Percentiles rank a stretch among this genome's conserved stretches.
phyloP scores from a whole-genome alignment of 2,888 invertebrate species.

The Lapara coniferarum region DNA sequence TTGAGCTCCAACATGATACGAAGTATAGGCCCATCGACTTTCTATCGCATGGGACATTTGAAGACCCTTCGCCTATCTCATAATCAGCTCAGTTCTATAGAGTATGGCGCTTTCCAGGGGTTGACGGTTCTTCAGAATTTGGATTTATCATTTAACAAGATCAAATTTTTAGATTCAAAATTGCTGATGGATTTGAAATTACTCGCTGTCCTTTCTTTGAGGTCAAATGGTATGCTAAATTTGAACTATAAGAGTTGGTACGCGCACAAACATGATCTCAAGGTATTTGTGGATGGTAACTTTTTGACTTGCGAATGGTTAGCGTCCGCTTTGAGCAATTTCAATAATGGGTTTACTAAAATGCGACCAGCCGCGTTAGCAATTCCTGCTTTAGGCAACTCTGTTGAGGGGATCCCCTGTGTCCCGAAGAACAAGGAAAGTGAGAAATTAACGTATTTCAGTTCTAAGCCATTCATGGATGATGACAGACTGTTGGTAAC shows the following conservation, averaged over 20 bases:
- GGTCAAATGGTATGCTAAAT: constrained; percentile 54
- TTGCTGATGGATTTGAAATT: constrained; percentile 63
- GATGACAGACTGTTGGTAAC: constrained; percentile 67
- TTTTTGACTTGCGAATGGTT: constrained; percentile 69
- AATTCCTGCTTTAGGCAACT: constrained; percentile 40
- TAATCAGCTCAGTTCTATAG: constrained; percentile 55
- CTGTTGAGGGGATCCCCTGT: constrained; percentile 71
- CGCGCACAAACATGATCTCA: constrained; percentile 55
- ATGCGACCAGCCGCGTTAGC: constrained; percentile 59
- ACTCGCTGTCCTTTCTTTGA: constrained; percentile 56
- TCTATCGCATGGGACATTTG: constrained; percentile 52
- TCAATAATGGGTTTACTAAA: constrained; percentile 64
- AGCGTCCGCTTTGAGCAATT: constrained; percentile 58
- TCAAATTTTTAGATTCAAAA: constrained; percentile 61
- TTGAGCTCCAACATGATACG: constrained; percentile 60
- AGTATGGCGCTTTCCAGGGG: constrained; percentile 67
- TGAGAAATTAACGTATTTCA: constrained; percentile 33
- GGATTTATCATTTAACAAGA: constrained; percentile 58
- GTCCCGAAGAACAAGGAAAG: constrained; percentile 37
- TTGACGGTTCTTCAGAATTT: constrained; percentile 51
- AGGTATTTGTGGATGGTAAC: constrained; percentile 66
- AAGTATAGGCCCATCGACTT: constrained; percentile 61
- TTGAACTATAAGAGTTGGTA: constrained; percentile 66
- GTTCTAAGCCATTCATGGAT: constrained; percentile 32
- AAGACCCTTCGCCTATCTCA: constrained; percentile 58